phyloP scores from a whole-genome alignment of 2,113 vertebrate species.

The Murina feae region DNA sequence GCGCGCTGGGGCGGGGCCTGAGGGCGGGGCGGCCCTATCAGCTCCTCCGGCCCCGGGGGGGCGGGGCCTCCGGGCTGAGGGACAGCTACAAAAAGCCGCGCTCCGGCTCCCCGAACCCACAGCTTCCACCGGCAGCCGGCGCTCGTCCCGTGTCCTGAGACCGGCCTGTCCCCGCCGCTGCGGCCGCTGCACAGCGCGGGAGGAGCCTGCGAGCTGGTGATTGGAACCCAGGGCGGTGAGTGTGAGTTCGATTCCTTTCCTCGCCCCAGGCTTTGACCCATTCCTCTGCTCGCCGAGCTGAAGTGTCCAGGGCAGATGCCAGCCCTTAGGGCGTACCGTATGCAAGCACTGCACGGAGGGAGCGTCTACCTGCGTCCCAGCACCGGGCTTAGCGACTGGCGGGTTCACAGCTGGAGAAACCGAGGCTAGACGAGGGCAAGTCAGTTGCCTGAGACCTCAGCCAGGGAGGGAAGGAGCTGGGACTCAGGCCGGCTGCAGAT shows the following conservation, averaged over 20 bases:
- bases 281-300: background rate
- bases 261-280: background rate
- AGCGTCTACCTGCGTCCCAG: background rate
- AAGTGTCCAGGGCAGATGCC: background rate
- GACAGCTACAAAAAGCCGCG: background rate
- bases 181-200: background rate
- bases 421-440: background rate
- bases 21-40: background rate
- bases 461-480: background rate
- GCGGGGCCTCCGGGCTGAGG: background rate
- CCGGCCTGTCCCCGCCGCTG: background rate
- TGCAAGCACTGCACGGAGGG: background rate
- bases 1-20: background rate
- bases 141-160: accelerated
- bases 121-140: accelerated
- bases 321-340: background rate
- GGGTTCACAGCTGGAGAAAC: background rate
- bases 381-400: background rate
- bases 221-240: slow-evolving; percentile 30
- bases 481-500: background rate
- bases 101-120: accelerated
- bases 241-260: background rate
- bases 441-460: background rate
- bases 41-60: background rate
- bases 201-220: background rate